Percentiles rank a stretch among this genome's conserved stretches.
phyloP scores from a whole-genome alignment of 2,113 vertebrate genomes.

The Tyto alba region DNA sequence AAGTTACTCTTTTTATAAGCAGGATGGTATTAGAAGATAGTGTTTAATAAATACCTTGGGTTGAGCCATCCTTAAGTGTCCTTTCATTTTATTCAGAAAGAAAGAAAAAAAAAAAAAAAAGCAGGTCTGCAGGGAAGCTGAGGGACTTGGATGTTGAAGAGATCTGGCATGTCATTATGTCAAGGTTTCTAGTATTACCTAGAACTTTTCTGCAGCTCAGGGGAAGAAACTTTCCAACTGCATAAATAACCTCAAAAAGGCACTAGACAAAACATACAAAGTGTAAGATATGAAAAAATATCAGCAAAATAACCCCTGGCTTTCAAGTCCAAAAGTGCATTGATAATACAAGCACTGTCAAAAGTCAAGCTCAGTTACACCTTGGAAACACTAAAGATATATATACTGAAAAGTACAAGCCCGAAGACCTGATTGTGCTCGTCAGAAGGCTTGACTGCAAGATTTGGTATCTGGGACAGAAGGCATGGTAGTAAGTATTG shows the following conservation, averaged over 20 bases:
- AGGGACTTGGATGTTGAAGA: not conserved
- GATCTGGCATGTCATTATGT: constrained; percentile 31
- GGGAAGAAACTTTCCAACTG: constrained; percentile 41
- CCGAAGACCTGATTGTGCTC: not conserved
- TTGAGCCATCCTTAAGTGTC: not conserved
- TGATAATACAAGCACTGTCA: not conserved
- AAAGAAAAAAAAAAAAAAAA: not conserved
- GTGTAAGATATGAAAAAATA: constrained; percentile 23
- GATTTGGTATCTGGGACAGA: not conserved
- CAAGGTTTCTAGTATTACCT: constrained; percentile 33
- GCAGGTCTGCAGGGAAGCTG: not conserved
- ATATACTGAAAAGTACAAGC: not conserved
- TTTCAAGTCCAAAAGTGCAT: constrained; percentile 8
- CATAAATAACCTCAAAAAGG: constrained; percentile 42
- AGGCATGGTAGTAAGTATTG: not conserved
- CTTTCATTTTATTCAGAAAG: not conserved
- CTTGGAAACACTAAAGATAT: not conserved
- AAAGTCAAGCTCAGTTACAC: not conserved
- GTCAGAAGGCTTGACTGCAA: not conserved
- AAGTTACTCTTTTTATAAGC: not conserved
- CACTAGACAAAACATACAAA: not conserved
- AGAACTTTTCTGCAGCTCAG: constrained; percentile 28
- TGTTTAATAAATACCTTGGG: not conserved
- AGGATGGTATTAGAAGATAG: not conserved
- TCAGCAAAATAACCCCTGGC: constrained; percentile 37